phyloP scores from a whole-genome alignment of 2,113 vertebrate species.

The Laticauda colubrina region DNA sequence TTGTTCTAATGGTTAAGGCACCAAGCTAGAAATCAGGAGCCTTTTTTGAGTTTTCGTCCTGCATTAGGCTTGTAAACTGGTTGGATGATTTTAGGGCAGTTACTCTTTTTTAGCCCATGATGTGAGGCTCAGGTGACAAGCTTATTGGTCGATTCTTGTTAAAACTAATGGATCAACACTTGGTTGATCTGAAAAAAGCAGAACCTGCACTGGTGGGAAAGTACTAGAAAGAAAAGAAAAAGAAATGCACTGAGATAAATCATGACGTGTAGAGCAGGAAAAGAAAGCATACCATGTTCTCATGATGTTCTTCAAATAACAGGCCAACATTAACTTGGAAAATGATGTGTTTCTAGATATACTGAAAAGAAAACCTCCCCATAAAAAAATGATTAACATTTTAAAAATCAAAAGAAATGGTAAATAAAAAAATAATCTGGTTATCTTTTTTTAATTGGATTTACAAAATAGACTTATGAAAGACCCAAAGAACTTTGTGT shows the following conservation, averaged over 20 bases:
- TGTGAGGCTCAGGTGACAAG: neutral
- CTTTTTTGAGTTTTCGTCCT: neutral
- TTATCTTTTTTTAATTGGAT: neutral
- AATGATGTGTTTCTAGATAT: neutral
- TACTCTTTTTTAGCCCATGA: neutral
- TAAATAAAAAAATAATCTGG: neutral
- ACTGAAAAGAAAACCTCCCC: neutral
- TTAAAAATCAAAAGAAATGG: neutral
- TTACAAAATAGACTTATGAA: neutral
- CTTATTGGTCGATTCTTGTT: neutral
- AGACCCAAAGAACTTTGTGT: neutral
- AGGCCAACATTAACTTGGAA: neutral
- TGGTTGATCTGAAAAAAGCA: neutral
- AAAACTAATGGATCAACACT: neutral
- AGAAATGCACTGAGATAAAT: neutral
- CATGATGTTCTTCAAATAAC: neutral
- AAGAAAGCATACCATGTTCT: neutral
- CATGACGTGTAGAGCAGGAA: neutral
- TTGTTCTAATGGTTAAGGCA: neutral
- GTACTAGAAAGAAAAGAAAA: neutral
- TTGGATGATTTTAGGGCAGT: neutral
- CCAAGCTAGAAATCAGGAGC: neutral
- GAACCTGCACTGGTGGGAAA: neutral
- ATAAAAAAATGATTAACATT: neutral
- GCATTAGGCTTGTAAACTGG: neutral